Percentiles rank a stretch among this genome's conserved stretches.
phyloP scores from a whole-genome alignment of 2,888 invertebrate species.

The Ectemnius lituratus region DNA sequence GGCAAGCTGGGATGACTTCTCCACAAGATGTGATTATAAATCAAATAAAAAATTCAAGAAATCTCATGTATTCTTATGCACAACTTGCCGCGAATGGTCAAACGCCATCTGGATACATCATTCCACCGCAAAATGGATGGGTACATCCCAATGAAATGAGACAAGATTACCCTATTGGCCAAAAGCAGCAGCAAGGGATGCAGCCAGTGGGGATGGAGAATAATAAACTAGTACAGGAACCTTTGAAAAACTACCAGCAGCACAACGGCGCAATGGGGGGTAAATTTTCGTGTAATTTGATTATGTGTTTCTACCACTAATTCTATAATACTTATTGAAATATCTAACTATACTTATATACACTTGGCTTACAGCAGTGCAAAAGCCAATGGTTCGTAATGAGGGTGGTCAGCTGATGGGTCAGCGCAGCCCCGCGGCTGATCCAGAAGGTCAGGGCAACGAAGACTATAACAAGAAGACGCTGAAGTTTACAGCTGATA shows the following conservation, averaged over 20 bases:
- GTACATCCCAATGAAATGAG: not conserved
- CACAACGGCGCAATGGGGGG: too few relatives aligned
- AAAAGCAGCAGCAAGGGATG: constrained; percentile 13
- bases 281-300: too few relatives aligned
- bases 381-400: too few relatives aligned
- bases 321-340: too few relatives aligned
- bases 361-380: too few relatives aligned
- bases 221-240: not conserved
- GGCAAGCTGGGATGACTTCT: constrained; percentile 52
- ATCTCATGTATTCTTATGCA: not conserved
- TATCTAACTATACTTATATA: too few relatives aligned
- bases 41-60: constrained; percentile 29
- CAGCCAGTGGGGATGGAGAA: constrained; percentile 18
- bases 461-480: constrained; percentile 29
- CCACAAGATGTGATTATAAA: constrained; percentile 54
- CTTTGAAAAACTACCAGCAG: too few relatives aligned
- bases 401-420: not conserved
- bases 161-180: not conserved
- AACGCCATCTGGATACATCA: constrained; percentile 1
- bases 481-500: constrained; percentile 62
- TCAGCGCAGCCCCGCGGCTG: not conserved
- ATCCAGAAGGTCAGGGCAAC: not conserved
- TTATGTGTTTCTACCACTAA: too few relatives aligned
- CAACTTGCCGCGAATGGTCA: constrained; percentile 10
- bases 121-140: constrained; percentile 17